Evolutionary conservation across 1,140 invertebrate genomes (phyloP), one percentile per base, ranked within the genome.

Genomic region (Myzus persicae): DNA sequence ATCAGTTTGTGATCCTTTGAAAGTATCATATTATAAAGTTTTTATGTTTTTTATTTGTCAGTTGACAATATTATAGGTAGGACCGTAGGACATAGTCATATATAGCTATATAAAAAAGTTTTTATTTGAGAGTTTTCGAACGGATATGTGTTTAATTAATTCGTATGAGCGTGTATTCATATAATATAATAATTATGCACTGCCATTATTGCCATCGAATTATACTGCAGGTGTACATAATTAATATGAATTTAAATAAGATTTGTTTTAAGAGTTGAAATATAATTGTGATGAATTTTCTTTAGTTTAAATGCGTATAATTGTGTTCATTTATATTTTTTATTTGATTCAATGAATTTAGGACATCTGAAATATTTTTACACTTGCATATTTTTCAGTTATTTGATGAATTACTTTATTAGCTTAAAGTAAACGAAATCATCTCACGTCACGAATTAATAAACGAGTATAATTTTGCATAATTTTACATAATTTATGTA

Each of bases 11-110:
- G 44, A 88, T 46, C 42, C 40, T 4, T 46, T 48, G 18, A 88
- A 46, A 88, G 44, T 46, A 88, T 46, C 24, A 88, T 46, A 7
- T 1, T 38, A 40, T n/a, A 18, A 87, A 87, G 42, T 87, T 46
- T 85, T 87, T 87, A 87, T 87, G 22, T 48, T n/a, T 36, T n/a
- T 46, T 88, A 88, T n/a, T 88, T 88, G n/a, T 88, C 44, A 88
- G 84, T 44, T 87, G n/a, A 46, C 11, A 46, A 42, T n/a, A n/a
- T 44, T 46, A 48, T 48, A 87, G 59, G 3, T 46, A n/a, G n/a
- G n/a, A n/a, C n/a, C n/a, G n/a, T n/a, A n/a, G n/a, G n/a, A n/a
- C n/a, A n/a, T n/a, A n/a, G n/a, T n/a, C n/a, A n/a, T n/a, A n/a
- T n/a, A n/a, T n/a, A n/a, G n/a, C n/a, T n/a, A n/a, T n/a, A 87